Evolutionary conservation across 2,113 vertebrate genomes (phyloP).

Genomic region (Pelecanus crispus): DNA sequence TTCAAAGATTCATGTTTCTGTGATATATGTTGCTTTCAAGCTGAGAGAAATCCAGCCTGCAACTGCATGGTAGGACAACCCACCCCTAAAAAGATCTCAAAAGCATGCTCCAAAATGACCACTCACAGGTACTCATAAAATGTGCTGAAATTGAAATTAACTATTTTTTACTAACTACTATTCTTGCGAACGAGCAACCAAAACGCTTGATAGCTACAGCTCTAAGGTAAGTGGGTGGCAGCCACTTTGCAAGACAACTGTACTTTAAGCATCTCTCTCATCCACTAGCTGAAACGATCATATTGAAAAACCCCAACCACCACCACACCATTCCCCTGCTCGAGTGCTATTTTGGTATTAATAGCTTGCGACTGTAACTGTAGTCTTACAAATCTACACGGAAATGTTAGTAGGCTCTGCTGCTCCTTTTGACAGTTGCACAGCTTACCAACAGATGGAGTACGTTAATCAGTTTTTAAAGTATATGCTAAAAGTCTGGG

Average conservation of each 20-base stretch:
- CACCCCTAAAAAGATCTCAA: neutral
- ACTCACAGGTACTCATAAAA: accelerated
- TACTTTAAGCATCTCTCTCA: neutral
- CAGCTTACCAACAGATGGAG: slow-evolving; percentile 45
- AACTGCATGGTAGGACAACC: neutral
- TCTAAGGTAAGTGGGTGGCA: neutral
- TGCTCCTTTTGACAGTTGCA: neutral
- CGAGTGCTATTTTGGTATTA: neutral
- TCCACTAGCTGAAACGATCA: neutral
- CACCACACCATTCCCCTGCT: neutral
- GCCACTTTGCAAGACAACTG: neutral
- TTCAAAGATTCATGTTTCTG: neutral
- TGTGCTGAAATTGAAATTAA: neutral
- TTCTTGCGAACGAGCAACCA: neutral
- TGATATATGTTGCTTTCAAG: accelerated
- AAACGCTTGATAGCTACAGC: neutral
- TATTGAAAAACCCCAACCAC: neutral
- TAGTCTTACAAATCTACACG: neutral
- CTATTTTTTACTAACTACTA: neutral
- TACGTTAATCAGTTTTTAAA: neutral
- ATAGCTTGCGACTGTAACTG: accelerated
- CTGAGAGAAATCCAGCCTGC: neutral
- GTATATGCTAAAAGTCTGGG: neutral
- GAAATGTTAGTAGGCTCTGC: neutral
- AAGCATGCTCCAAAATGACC: neutral